phyloP scores from a whole-genome alignment of 1,140 invertebrate species.

The Drosophila aff. region DNA sequence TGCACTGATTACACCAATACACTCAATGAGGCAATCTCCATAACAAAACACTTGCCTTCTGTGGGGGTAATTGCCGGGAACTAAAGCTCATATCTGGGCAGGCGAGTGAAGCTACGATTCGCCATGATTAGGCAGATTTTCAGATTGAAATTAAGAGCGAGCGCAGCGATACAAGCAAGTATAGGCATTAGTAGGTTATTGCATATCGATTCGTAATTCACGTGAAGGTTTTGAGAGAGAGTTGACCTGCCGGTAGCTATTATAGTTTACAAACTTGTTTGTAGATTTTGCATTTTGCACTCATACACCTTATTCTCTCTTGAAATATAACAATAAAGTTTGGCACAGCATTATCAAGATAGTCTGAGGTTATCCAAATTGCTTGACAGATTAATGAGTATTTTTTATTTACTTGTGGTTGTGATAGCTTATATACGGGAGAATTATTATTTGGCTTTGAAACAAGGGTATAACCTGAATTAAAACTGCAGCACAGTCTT shows the following conservation, averaged over 20 bases:
- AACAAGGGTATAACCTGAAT: not conserved
- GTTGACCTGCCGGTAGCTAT: not conserved
- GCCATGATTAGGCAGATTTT: slow-evolving; percentile 18
- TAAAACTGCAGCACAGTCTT: not conserved
- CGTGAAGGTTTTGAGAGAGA: not conserved
- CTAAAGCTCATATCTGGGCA: not conserved
- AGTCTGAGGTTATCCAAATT: not conserved
- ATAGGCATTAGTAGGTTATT: slow-evolving; percentile 11
- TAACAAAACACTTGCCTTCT: slow-evolving; percentile 30
- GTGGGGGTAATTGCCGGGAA: slow-evolving; percentile 25
- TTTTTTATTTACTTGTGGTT: not conserved
- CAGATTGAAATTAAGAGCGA: slow-evolving; percentile 4
- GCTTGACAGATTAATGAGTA: not conserved
- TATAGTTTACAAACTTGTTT: not conserved
- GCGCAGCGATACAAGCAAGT: not conserved
- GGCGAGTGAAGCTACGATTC: not conserved
- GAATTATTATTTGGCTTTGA: not conserved
- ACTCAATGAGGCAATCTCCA: slow-evolving; percentile 25
- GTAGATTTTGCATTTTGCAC: not conserved
- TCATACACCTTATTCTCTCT: not conserved
- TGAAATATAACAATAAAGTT: not conserved
- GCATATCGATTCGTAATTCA: slow-evolving; percentile 11
- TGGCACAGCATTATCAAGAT: not conserved
- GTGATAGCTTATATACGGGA: not conserved
- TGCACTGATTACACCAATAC: slow-evolving; percentile 30